A percentile compares a stretch with the other conserved stretches of the same genome.
phyloP scores from a whole-genome alignment of 2,888 invertebrate species.

The Hyposoter dolosus region DNA sequence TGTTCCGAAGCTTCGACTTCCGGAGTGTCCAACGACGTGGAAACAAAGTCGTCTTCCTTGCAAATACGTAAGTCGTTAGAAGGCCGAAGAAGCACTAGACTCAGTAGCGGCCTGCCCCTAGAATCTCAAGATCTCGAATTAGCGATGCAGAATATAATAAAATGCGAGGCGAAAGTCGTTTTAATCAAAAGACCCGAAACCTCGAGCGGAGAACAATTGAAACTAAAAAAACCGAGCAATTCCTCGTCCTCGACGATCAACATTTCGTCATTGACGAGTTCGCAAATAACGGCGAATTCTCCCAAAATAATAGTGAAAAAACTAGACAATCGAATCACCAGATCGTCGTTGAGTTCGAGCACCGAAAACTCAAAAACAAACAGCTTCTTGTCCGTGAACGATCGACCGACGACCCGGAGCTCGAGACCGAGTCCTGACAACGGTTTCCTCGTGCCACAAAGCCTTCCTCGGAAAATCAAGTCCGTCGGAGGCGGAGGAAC shows the following conservation, averaged over 20 bases:
- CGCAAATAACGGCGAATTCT: constrained; percentile 8
- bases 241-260: background rate
- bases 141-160: constrained; percentile 42
- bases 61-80: constrained; percentile 45
- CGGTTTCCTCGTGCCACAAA: constrained; percentile 72
- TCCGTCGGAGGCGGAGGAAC: constrained; percentile 48
- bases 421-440: constrained; percentile 74
- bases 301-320: constrained; percentile 13
- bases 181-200: constrained; percentile 32
- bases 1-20: constrained; percentile 48
- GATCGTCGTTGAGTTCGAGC: constrained; percentile 61
- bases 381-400: constrained; percentile 45
- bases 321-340: constrained; percentile 51
- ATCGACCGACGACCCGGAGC: constrained; percentile 74
- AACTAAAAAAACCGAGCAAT: background rate
- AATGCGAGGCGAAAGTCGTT: constrained; percentile 39
- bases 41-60: constrained; percentile 25
- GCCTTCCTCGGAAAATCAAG: constrained; percentile 61
- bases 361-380: constrained; percentile 5
- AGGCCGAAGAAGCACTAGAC: constrained; percentile 44
- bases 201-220: constrained; percentile 1
- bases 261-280: background rate
- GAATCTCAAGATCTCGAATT: constrained; percentile 31
- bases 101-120: background rate
- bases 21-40: constrained; percentile 31